Evolutionary conservation across 2,113 vertebrate genomes (phyloP), one percentile per base, ranked within the genome.

Genomic region (Chloroceryle aenea): DNA sequence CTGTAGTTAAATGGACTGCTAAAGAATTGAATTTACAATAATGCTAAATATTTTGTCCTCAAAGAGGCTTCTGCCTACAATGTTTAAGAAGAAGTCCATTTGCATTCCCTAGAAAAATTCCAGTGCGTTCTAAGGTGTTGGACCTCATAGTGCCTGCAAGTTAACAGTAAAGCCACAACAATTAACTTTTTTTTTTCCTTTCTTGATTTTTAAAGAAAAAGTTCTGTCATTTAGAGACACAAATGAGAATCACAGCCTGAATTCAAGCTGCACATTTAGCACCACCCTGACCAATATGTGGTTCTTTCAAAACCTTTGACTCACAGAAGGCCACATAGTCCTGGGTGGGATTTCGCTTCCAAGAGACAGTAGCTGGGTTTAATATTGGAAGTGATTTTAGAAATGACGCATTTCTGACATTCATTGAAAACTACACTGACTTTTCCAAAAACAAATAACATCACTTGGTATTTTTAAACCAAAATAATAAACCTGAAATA

Each of bases 291-390:
- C 75, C 45, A 66, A 30, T 50, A 32, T 38, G 75, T 42, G 88
- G 86, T 86, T 94, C 55, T 94, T 94, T 71, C 76, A 84, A 92
- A 94, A 84, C 62, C 48, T 79, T 82, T 92, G 86, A 90, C 75
- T 95, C 79, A 62, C 8, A 77, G 45, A 62, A 85, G n/a, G 9
- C 59, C 72, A 80, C 50, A 71, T 55, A 22, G 74, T 74, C 25
- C 63, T 32, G 63, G 62, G 42, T 19, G 79, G 34, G 40, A 66
- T 73, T 90, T 50, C 73, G 25, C 16, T 62, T 92, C 59, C 55
- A 77, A 88, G 63, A 91, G 42, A 61, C 27, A 81, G 32, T 23
- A 85, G 38, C 53, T 91, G 48, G 43, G 50, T 78, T 91, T 78
- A 83, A 64, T 78, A 78, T 7, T 75, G 45, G 67, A 26, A 73